Percentiles rank a stretch among this genome's conserved stretches.
Conservation (phyloP, 2,113 vertebrate genomes). For the Aldabrachelys gigantea region DNA sequence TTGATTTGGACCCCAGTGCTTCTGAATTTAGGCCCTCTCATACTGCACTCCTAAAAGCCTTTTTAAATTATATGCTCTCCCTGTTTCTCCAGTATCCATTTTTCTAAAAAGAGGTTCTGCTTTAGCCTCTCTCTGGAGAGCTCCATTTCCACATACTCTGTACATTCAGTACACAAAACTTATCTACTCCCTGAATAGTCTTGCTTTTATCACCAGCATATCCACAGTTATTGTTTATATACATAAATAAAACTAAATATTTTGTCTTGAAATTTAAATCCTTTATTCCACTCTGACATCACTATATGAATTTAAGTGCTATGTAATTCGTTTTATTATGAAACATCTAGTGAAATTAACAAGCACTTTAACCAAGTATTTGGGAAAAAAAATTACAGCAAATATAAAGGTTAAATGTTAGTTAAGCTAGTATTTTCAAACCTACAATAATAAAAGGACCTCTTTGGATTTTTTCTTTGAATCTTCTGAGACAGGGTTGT, state of each 20-base stretch:
- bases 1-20: not conserved
- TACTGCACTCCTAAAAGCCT: not conserved
- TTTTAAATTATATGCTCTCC: not conserved
- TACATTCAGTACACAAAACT: not conserved
- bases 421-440: not conserved
- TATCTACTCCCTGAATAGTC: not conserved
- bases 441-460: too few relatives aligned
- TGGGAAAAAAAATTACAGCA: not conserved
- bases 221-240: not conserved
- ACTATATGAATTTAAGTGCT: not conserved
- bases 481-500: not conserved
- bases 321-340: not conserved
- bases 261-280: not conserved
- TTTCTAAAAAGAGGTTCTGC: not conserved
- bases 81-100: not conserved
- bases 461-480: not conserved
- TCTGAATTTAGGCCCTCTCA: not conserved
- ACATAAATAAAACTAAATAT: too few relatives aligned
- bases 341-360: not conserved
- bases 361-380: not conserved
- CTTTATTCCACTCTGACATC: not conserved
- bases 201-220: not conserved
- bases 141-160: not conserved
- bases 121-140: not conserved
- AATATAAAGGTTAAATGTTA: not conserved